Evolutionary conservation across 2,888 invertebrate genomes (phyloP), one percentile per base, ranked within the genome.

Genomic region (Sialis lutaria): DNA sequence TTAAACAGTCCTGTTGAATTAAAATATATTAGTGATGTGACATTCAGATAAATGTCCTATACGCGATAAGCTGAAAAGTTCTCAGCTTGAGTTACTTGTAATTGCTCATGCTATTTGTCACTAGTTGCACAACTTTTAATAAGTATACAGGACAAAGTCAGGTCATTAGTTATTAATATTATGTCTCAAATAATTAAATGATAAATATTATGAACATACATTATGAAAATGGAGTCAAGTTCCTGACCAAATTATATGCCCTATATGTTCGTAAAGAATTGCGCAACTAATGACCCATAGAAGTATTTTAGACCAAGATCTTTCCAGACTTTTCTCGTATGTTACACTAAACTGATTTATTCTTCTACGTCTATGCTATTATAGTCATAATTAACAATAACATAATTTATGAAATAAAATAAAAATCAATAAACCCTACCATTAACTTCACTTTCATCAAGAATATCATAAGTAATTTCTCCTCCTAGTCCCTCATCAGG

Each of bases 401-500:
- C 22, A 22, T 4, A 22, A 22, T 22, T 22, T 22, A 3, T 4
- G 3, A 40, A 22, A 6, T 31, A 10, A 40, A 46, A 47, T 12
- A 12, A 42, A 10, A 5, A 40, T 6, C 6, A 1, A 7, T 22
- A 13, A 48, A 39, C 13, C 59, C 58, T 60, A 79, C 81, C 82
- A 58, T 72, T 75, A 4, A 79, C 75, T 58, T 83, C 82, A 5
- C 80, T 79, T 58, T 83, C 81, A 54, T 82, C 79, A 1, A 80
- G 68, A 40, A 88, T 71, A 46, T 82, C 80, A 56, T 81, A 88
- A 48, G 69, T 71, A n/a, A 83, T 69, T 53, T 74, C 73, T 4
- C 82, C 82, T 0, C 82, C 81, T 0, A 74, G 66, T 0, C 81
- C 82, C 60, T 82, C 81, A 56, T 90, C 89, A 0, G 78, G 77